These are phyloP conservation scores for Urechis unicinctus DNA, from an alignment of 2,888 invertebrate genomes.

Conservation along the genomic window DNA sequence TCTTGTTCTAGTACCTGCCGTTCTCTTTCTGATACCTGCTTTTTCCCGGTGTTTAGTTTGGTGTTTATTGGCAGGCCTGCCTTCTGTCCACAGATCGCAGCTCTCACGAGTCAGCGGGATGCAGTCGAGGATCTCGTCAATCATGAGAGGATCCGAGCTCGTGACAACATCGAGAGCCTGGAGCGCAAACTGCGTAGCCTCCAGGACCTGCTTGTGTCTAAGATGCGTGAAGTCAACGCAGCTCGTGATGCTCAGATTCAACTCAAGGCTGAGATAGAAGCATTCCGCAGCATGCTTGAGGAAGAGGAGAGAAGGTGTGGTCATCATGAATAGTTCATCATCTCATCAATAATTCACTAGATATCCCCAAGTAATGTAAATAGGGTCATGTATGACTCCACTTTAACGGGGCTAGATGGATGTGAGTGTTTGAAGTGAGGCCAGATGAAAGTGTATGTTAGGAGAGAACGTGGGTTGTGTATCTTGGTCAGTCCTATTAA, in stretches of 20 bases:
- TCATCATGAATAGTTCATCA: constrained; percentile 2
- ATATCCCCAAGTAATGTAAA: too few species aligned
- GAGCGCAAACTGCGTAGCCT: constrained; percentile 38
- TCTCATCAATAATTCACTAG: too few species aligned
- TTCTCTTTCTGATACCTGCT: too few species aligned
- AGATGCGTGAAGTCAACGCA: constrained; percentile 37
- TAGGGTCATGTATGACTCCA: too few species aligned
- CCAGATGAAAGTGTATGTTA: too few species aligned
- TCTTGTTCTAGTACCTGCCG: too few species aligned
- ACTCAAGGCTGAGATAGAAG: constrained; percentile 43
- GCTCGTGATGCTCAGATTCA: constrained; percentile 35
- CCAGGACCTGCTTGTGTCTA: constrained; percentile 39
- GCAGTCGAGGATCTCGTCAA: background rate
- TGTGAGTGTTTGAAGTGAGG: too few species aligned
- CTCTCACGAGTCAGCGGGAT: background rate
- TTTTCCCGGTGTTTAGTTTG: too few species aligned
- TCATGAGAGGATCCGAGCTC: constrained; percentile 9
- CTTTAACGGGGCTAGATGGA: too few species aligned
- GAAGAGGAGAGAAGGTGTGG: constrained; percentile 43
- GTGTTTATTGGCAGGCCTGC: background rate
- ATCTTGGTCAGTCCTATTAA: too few species aligned
- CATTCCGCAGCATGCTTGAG: constrained; percentile 36
- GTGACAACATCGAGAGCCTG: constrained; percentile 25
- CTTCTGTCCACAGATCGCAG: background rate
- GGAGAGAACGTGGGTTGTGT: too few species aligned